Conservation (phyloP, 2,113 vertebrate species). For the Odontesthes bonariensis region DNA sequence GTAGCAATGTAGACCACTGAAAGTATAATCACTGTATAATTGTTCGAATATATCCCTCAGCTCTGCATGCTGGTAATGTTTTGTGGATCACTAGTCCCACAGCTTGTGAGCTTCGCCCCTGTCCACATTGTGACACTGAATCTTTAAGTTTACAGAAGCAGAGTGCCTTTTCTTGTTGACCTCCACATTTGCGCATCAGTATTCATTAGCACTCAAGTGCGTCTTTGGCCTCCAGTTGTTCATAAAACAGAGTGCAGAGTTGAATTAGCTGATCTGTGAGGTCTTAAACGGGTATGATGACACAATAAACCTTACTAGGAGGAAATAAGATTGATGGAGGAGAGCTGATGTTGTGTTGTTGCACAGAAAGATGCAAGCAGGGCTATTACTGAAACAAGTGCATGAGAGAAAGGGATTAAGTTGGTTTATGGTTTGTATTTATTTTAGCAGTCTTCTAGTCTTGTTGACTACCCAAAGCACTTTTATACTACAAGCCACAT, state of each 20-base stretch:
- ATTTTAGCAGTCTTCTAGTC: too few relatives aligned
- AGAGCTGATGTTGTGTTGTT: neutral
- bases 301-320: neutral
- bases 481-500: too few relatives aligned
- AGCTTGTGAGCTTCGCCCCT: constrained; percentile 9
- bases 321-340: neutral
- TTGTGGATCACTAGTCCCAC: constrained; percentile 9
- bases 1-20: neutral
- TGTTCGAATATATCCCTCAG: constrained; percentile 3
- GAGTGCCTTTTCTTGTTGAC: constrained; percentile 30
- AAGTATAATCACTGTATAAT: neutral
- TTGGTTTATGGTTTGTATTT: too few relatives aligned
- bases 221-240: neutral
- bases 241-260: constrained; percentile 4
- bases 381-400: neutral
- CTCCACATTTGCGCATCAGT: constrained; percentile 27
- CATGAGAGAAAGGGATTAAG: neutral
- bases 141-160: neutral
- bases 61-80: neutral
- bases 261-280: neutral
- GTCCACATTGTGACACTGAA: constrained; percentile 10
- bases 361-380: neutral
- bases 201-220: constrained; percentile 8
- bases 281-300: neutral
- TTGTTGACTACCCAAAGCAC: too few relatives aligned